These are phyloP conservation scores for Polylopha cassiicola DNA, from an alignment of 2,888 invertebrate genomes.

Conservation along the genomic window DNA sequence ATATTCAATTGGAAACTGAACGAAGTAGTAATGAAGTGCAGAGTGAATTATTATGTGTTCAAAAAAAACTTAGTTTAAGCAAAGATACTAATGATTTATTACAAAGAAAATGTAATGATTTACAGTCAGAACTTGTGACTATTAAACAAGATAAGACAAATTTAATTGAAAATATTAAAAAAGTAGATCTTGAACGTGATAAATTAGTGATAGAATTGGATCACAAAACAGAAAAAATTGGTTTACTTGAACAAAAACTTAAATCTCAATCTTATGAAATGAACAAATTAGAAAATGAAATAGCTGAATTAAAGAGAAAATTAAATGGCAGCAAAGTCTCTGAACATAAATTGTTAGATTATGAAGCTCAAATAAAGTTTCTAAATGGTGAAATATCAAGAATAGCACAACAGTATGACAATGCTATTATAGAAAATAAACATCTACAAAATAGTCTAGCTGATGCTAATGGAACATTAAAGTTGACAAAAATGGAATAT, in stretches of 20 bases:
- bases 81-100: constrained; percentile 76
- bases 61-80: constrained; percentile 79
- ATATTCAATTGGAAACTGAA: constrained; percentile 86
- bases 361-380: constrained; percentile 73
- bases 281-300: constrained; percentile 70
- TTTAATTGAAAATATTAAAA: constrained; percentile 79
- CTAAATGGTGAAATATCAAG: constrained; percentile 78
- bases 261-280: constrained; percentile 77
- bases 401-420: constrained; percentile 75
- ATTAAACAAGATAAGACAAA: constrained; percentile 80
- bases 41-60: constrained; percentile 79
- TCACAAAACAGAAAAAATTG: constrained; percentile 83
- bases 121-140: constrained; percentile 77
- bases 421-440: constrained; percentile 81
- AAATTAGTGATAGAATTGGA: constrained; percentile 81
- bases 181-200: constrained; percentile 85
- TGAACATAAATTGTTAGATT: constrained; percentile 69
- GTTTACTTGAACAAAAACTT: constrained; percentile 80
- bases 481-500: constrained; percentile 80
- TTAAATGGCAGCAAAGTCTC: constrained; percentile 57
- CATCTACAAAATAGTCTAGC: constrained; percentile 85
- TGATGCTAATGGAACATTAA: constrained; percentile 78
- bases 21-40: constrained; percentile 83
- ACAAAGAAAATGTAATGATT: constrained; percentile 77
- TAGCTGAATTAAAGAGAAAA: constrained; percentile 77